Evolutionary conservation across 2,888 invertebrate species (phyloP).

Genomic region (Encarsia formosa): DNA sequence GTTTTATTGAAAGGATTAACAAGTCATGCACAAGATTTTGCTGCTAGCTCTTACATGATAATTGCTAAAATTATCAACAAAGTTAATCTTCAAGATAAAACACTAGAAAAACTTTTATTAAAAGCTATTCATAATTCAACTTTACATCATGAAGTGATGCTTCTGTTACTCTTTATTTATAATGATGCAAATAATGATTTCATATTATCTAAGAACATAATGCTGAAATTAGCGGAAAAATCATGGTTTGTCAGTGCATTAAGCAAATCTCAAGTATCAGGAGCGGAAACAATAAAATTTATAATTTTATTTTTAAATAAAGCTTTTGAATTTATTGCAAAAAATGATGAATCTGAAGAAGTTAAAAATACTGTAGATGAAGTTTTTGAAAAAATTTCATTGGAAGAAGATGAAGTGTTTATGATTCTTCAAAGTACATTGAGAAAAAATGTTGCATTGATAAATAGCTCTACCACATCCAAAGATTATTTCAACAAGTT

Average conservation of each 20-base stretch:
- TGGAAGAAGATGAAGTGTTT: slow-evolving; percentile 54
- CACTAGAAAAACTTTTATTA: slow-evolving; percentile 61
- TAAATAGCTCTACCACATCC: slow-evolving; percentile 13
- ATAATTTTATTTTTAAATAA: slow-evolving; percentile 57
- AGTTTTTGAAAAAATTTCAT: slow-evolving; percentile 59
- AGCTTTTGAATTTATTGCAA: slow-evolving; percentile 55
- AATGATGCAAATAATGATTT: slow-evolving; percentile 56
- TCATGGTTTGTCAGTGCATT: slow-evolving; percentile 55
- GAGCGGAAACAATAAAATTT: slow-evolving; percentile 58
- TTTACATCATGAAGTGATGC: slow-evolving; percentile 63
- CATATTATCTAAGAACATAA: slow-evolving; percentile 54
- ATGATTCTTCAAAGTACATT: slow-evolving; percentile 37
- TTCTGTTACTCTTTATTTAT: slow-evolving; percentile 67
- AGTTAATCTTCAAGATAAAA: slow-evolving; percentile 56
- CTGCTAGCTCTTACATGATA: slow-evolving; percentile 71
- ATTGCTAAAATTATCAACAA: slow-evolving; percentile 66
- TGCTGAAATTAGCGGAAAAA: slow-evolving; percentile 53
- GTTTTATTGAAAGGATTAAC: slow-evolving; percentile 68
- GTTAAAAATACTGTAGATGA: slow-evolving; percentile 55
- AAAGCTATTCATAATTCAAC: slow-evolving; percentile 55
- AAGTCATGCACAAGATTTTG: slow-evolving; percentile 66
- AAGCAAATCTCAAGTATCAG: slow-evolving; percentile 55
- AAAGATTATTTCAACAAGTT: slow-evolving; percentile 36
- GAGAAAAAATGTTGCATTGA: slow-evolving; percentile 27
- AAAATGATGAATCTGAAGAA: slow-evolving; percentile 50